These are phyloP conservation scores for Zoanthus sociatus DNA, from an alignment of 92 coral and sea anemone genomes.

Conservation along the genomic window DNA sequence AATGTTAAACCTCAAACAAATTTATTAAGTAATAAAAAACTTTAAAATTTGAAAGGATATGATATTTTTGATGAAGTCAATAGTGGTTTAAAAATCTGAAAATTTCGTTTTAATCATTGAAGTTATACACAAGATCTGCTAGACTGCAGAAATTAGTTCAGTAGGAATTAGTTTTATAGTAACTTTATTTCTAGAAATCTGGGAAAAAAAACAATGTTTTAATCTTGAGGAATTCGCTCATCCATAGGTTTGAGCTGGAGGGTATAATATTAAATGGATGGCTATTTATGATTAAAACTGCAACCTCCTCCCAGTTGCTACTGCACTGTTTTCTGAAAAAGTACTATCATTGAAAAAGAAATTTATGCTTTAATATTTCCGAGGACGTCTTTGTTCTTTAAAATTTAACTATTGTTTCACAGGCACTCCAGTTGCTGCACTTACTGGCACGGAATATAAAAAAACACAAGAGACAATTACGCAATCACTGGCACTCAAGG, in stretches of 20 bases:
- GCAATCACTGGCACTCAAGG: not conserved
- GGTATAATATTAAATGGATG: not conserved
- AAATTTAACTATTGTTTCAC: not conserved
- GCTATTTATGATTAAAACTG: not conserved
- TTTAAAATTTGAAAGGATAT: not conserved
- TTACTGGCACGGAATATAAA: not conserved
- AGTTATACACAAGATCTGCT: slow-evolving; percentile 11
- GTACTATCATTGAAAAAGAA: not conserved
- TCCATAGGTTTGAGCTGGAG: not conserved
- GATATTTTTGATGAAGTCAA: not conserved
- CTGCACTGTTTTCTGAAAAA: not conserved
- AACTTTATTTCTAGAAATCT: not conserved
- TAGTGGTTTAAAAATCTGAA: too few relatives aligned
- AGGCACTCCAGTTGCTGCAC: slow-evolving; percentile 27
- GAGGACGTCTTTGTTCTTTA: not conserved
- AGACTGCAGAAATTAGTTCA: slow-evolving; percentile 21
- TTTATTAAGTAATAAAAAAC: not conserved
- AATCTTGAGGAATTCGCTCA: not conserved
- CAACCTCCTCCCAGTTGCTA: not conserved
- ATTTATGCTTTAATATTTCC: not conserved
- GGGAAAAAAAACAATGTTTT: too few relatives aligned
- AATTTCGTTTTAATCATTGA: not conserved
- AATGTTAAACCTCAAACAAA: not conserved
- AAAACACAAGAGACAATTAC: not conserved
- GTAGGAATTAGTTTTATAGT: slow-evolving; percentile 36